Base-by-base conservation (phyloP, 2,113 vertebrate species). In the Centrocercus urophasianus region DNA sequence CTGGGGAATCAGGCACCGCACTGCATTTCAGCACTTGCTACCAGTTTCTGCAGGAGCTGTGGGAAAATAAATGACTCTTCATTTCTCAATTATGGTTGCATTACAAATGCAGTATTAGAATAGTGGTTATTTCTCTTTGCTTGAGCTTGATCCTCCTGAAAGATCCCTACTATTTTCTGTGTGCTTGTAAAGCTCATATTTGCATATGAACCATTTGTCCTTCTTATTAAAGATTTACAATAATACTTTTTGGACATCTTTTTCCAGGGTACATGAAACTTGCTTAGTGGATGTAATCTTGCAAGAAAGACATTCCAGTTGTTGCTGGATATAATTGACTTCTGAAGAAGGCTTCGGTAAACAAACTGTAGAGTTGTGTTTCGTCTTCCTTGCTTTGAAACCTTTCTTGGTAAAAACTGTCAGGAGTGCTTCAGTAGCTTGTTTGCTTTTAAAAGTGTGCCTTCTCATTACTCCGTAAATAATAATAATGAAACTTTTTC, bases 311-410 rank as follows among this genome's bases (percentile, higher is more conserved):
- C 42, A 32, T 93, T 70, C 36, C 47, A 77, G 64, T 81, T 84
- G 77, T 73, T 96, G 84, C 75, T 88, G 85, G 69, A 63, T 87
- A 92, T 76, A 70, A 63, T 25, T 86, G 71, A 34, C 28, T 74
- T 76, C 18, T 50, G 60, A 83, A 64, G 69, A 88, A 45, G 28
- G 42, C 61, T 86, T 91, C 2, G 4, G n/a, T 89, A 76, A 50
- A 50, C 13, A 25, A 90, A 56, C 40, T 47, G 4, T 7, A 32
- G 78, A 83, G 86, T 86, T 96, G 60, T 42, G 45, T 74, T 63
- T 91, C 27, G 52, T 50, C 36, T 54, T 8, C 64, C 21, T 77
- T 20, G 3, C 27, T 83, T 83, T 12, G 2, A 11, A 81, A 88
- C 60, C 28, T 25, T 73, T 6, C 21, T 66, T 48, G 12, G 19